These are phyloP conservation scores for Stenodema calcarata DNA, from an alignment of 2,888 invertebrate genomes.

Conservation along the genomic window DNA sequence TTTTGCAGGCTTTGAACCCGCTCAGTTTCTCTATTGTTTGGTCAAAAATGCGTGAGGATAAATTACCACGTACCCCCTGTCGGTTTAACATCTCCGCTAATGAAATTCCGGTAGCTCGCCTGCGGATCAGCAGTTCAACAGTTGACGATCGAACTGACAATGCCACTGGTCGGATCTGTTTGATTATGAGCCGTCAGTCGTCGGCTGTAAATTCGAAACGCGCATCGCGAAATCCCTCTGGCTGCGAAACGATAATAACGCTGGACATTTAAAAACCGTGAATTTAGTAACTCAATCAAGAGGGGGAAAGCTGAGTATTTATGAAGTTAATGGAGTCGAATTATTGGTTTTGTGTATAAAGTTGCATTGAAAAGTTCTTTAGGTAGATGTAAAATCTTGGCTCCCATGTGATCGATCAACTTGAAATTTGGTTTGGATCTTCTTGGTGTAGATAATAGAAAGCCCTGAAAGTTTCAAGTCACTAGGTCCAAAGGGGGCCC, in stretches of 20 bases:
- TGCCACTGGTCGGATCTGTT: not conserved
- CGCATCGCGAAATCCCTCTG: not conserved
- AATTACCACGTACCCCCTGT: not conserved
- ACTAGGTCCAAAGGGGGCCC: too few relatives aligned
- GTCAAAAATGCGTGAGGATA: not conserved
- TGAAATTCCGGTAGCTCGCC: not conserved
- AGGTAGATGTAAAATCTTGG: too few relatives aligned
- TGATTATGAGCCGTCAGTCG: not conserved
- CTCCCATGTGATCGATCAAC: too few relatives aligned
- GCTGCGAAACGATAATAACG: not conserved
- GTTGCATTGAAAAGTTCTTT: too few relatives aligned
- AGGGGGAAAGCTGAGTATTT: not conserved
- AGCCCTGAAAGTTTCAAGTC: too few relatives aligned
- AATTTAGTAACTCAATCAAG: not conserved
- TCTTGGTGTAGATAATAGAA: too few relatives aligned
- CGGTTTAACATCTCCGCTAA: constrained; percentile 2
- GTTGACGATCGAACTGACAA: constrained; percentile 35
- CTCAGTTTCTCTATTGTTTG: constrained; percentile 21
- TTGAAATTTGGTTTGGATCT: too few relatives aligned
- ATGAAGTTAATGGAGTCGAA: too few relatives aligned
- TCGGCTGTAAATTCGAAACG: not conserved
- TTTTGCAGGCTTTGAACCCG: not conserved
- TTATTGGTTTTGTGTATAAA: too few relatives aligned
- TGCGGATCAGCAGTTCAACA: constrained; percentile 3
- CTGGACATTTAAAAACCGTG: not conserved